Conservation (phyloP, 2,888 invertebrate genomes). For the Vandiemenella viatica region DNA sequence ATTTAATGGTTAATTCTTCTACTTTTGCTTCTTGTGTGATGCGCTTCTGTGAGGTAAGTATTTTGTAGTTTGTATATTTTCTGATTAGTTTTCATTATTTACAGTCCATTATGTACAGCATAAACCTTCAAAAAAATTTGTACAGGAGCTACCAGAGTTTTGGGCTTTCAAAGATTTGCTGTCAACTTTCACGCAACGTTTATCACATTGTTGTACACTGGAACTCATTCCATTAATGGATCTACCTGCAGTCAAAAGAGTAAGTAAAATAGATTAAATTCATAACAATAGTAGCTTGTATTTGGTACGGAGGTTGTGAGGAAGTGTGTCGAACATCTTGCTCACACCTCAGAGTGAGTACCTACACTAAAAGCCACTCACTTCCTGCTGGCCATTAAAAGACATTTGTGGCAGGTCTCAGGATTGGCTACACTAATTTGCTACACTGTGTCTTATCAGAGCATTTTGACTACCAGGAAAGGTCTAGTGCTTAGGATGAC, state of each 20-base stretch:
- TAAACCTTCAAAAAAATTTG: slow-evolving; percentile 3
- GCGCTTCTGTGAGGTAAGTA: slow-evolving; percentile 52
- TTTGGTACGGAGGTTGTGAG: background rate
- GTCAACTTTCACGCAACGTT: slow-evolving; percentile 50
- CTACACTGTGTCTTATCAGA: too few species aligned
- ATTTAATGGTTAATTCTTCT: slow-evolving; percentile 52
- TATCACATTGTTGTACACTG: slow-evolving; percentile 65
- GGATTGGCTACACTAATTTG: too few species aligned
- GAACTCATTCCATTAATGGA: slow-evolving; percentile 75
- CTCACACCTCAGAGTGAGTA: too few species aligned
- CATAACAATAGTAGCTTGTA: background rate
- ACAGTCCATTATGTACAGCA: background rate
- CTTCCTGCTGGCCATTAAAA: too few species aligned
- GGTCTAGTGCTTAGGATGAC: too few species aligned
- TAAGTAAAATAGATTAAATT: slow-evolving; percentile 24
- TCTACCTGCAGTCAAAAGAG: slow-evolving; percentile 74
- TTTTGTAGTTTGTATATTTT: background rate
- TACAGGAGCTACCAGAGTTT: slow-evolving; percentile 52
- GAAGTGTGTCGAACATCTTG: too few species aligned
- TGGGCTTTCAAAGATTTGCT: slow-evolving; percentile 72
- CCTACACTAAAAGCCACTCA: too few species aligned
- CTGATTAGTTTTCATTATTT: background rate
- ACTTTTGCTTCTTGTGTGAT: slow-evolving; percentile 61
- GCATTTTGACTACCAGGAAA: too few species aligned
- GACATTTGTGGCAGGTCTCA: too few species aligned